Conservation (phyloP, 2,888 invertebrate species). For the Philereme transversata region DNA sequence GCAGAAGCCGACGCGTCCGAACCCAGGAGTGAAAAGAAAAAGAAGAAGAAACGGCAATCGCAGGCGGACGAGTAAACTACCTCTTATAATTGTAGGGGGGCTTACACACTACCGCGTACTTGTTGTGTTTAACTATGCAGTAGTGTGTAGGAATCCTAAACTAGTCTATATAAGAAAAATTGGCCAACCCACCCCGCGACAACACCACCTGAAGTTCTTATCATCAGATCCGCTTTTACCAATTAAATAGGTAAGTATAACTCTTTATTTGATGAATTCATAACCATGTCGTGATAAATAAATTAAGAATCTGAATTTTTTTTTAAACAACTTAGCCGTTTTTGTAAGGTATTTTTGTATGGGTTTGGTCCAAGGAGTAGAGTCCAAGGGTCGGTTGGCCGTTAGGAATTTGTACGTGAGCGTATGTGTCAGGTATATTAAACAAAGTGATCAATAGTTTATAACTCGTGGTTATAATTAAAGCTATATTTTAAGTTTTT, state of each 20-base stretch:
- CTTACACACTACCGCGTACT: not conserved
- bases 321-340: not conserved
- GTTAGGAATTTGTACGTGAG: constrained; percentile 13
- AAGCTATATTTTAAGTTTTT: constrained; percentile 23
- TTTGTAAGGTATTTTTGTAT: not conserved
- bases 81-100: constrained; percentile 21
- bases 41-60: constrained; percentile 65
- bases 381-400: constrained; percentile 11
- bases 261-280: no score
- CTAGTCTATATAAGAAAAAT: not conserved
- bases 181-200: not conserved
- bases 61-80: constrained; percentile 60
- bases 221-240: no score
- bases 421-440: not conserved
- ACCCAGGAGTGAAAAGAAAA: constrained; percentile 71
- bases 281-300: no score
- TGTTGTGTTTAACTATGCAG: not conserved
- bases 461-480: constrained; percentile 26
- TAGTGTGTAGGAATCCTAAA: not conserved
- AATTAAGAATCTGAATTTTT: not conserved
- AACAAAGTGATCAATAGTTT: not conserved
- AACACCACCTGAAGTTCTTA: no score
- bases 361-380: not conserved
- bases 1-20: constrained; percentile 42
- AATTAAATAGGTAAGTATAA: no score